These are phyloP conservation scores for Notiomystis cincta DNA, from an alignment of 2,113 vertebrate species.

Conservation along the genomic window DNA sequence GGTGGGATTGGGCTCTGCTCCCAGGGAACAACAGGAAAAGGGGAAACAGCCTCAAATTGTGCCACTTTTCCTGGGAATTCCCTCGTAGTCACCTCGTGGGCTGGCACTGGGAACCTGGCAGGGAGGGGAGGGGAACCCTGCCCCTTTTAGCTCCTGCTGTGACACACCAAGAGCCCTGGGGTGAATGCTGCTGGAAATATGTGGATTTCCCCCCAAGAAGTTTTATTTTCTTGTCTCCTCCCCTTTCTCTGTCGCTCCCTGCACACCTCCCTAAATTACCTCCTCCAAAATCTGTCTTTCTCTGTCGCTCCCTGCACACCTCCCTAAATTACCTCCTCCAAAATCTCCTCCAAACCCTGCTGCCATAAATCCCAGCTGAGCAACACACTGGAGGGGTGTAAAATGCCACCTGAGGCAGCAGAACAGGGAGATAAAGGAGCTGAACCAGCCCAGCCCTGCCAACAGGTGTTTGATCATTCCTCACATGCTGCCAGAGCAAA, in stretches of 20 bases:
- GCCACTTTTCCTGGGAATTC: background rate
- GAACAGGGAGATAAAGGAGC: background rate
- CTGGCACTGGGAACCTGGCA: background rate
- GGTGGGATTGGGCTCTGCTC: background rate
- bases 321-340: background rate
- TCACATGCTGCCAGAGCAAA: background rate
- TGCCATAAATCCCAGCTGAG: background rate
- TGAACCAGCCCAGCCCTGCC: background rate
- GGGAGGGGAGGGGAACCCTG: background rate
- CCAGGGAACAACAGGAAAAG: background rate
- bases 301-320: rapidly evolving
- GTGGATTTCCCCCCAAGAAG: background rate
- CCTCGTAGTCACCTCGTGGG: background rate
- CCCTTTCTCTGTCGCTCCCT: background rate
- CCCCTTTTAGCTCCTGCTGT: rapidly evolving
- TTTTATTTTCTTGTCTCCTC: background rate
- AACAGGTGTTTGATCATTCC: background rate
- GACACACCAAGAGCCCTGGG: too few species aligned
- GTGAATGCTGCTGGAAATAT: background rate
- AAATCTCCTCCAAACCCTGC: background rate
- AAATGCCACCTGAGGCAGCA: background rate
- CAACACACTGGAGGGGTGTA: background rate
- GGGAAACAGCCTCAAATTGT: background rate
- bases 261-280: background rate
- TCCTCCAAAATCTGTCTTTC: background rate